phyloP scores from a whole-genome alignment of 2,797 vertebrate species.

The Rousettus madagascariensis region DNA sequence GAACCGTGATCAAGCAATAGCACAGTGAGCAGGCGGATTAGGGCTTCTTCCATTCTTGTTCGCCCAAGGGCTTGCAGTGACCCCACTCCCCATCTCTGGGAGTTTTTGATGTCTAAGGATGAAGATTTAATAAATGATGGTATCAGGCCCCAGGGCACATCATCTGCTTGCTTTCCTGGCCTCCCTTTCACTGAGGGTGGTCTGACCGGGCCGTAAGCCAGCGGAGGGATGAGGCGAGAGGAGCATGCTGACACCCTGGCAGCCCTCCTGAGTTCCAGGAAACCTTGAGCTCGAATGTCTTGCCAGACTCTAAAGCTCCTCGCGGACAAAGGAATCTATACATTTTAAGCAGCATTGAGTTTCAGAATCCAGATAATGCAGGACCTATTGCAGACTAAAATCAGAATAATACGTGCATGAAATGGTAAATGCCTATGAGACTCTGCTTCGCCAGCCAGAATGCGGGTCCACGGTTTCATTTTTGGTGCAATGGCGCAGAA shows the following conservation, averaged over 20 bases:
- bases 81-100: neutral
- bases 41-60: neutral
- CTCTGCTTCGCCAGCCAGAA: neutral
- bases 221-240: neutral
- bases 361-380: slow-evolving; percentile 43
- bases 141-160: neutral
- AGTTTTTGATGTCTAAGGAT: neutral
- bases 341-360: slow-evolving; percentile 14
- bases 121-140: neutral
- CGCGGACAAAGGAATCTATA: slow-evolving; percentile 12
- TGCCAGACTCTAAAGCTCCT: slow-evolving; percentile 9
- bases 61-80: no score
- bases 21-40: neutral
- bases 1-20: neutral
- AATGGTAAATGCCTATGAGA: neutral
- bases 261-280: slow-evolving; percentile 41
- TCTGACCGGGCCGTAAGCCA: neutral
- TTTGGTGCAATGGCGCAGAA: neutral
- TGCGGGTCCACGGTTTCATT: neutral
- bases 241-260: neutral
- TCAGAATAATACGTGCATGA: neutral
- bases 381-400: neutral
- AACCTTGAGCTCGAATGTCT: neutral
- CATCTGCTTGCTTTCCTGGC: neutral
- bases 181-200: neutral